Evolutionary conservation across 2,113 vertebrate species (phyloP).

Genomic region (Sus scrofa): DNA sequence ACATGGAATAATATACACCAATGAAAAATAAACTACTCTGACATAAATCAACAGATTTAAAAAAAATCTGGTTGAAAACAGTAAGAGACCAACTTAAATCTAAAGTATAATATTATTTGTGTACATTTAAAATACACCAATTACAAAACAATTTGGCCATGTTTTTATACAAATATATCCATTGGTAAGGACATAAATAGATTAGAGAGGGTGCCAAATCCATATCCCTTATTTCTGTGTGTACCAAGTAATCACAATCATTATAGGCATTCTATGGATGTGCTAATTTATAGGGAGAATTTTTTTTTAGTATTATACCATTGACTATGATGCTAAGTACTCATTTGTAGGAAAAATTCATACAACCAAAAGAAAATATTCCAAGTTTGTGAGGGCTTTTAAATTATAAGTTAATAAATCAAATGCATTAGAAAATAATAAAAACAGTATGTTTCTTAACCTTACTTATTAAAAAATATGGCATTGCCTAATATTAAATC

Average conservation of each 20-base stretch:
- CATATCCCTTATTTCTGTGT: neutral
- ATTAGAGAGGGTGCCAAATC: neutral
- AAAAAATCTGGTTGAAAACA: neutral
- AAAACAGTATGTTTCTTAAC: neutral
- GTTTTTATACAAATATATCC: neutral
- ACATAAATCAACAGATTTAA: neutral
- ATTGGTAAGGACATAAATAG: neutral
- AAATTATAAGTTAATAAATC: neutral
- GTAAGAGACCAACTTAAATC: neutral
- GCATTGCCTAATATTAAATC: neutral
- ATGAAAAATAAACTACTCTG: neutral
- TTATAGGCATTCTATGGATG: neutral
- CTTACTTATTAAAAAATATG: neutral
- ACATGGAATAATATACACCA: neutral
- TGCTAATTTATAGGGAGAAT: neutral
- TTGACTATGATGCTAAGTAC: neutral
- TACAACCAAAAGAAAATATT: neutral
- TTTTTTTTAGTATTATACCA: conserved; percentile 8
- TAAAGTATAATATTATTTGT: neutral
- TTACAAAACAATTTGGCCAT: neutral
- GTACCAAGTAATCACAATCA: neutral
- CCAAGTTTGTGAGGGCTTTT: neutral
- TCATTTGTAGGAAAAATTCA: neutral
- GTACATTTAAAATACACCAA: neutral
- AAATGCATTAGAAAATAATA: neutral